Evolutionary conservation across 2,888 invertebrate species (phyloP).

Genomic region (Teinopalpus imperialis): DNA sequence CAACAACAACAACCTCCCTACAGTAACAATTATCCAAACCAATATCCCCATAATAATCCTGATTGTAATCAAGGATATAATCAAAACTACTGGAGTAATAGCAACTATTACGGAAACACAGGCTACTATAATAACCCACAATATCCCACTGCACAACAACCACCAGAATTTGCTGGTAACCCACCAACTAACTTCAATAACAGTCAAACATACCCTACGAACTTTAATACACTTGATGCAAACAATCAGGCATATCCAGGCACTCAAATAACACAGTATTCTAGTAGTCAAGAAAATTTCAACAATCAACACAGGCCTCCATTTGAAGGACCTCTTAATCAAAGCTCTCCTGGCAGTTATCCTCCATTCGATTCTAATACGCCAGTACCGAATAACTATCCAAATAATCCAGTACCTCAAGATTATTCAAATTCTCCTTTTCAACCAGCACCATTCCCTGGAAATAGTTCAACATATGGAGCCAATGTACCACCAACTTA

Average conservation of each 20-base stretch:
- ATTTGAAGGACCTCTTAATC: constrained; percentile 47
- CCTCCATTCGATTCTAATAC: constrained; percentile 54
- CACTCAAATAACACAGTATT: constrained; percentile 56
- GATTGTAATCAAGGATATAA: constrained; percentile 58
- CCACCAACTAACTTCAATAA: constrained; percentile 53
- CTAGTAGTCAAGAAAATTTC: constrained; percentile 58
- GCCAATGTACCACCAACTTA: constrained; percentile 48
- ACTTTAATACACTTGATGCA: constrained; percentile 48
- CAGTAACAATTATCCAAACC: constrained; percentile 66
- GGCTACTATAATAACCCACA: constrained; percentile 70
- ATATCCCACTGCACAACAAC: constrained; percentile 55
- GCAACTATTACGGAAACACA: constrained; percentile 64
- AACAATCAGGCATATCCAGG: constrained; percentile 52
- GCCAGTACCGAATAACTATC: constrained; percentile 42
- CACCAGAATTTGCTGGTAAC: constrained; percentile 55
- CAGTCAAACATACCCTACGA: constrained; percentile 57
- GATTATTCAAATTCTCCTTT: constrained; percentile 56
- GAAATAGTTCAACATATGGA: constrained; percentile 46
- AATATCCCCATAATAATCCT: constrained; percentile 59
- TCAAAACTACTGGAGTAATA: constrained; percentile 70
- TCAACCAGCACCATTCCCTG: constrained; percentile 47
- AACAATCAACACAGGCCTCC: constrained; percentile 56
- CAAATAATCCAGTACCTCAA: constrained; percentile 49
- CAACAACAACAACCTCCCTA: constrained; percentile 52
- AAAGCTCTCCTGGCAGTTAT: constrained; percentile 52